Conservation (phyloP, 2,888 invertebrate species). For the Apomyelois bistriatella region DNA sequence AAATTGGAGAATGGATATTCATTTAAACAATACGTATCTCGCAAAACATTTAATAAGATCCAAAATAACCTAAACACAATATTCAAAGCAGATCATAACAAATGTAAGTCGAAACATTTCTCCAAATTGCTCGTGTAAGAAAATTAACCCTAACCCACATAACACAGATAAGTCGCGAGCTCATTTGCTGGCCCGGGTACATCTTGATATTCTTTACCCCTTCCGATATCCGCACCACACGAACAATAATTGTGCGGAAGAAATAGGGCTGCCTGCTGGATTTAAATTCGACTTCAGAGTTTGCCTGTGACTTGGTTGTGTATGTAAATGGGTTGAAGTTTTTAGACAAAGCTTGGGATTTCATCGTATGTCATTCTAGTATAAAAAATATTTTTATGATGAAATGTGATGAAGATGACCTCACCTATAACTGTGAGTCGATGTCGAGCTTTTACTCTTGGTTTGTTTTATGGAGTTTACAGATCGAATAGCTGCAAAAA, state of each 20-base stretch:
- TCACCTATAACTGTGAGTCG: no score
- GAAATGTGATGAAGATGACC: no score
- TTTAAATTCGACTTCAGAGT: background rate
- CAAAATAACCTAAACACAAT: background rate
- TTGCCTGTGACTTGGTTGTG: background rate
- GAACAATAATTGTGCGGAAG: constrained; percentile 80
- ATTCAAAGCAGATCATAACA: constrained; percentile 28
- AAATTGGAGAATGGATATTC: no score
- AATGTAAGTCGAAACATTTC: constrained; percentile 67
- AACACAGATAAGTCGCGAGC: constrained; percentile 78
- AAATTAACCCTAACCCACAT: constrained; percentile 79
- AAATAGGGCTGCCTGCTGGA: constrained; percentile 33
- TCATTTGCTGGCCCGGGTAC: constrained; percentile 79
- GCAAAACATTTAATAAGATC: background rate
- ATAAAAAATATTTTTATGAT: no score
- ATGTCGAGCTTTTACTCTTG: no score
- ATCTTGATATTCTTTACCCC: constrained; percentile 80
- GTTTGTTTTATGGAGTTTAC: no score
- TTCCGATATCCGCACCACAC: constrained; percentile 76
- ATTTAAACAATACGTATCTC: no score
- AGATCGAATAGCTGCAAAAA: no score
- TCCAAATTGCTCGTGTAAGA: constrained; percentile 78
- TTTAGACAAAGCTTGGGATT: no score
- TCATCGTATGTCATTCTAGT: no score
- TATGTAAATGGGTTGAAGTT: no score